Percentiles rank a stretch among this genome's conserved stretches.
These are phyloP conservation scores for Solenodon paradoxus DNA, from an alignment of 2,113 vertebrate species.

Conservation along the genomic window DNA sequence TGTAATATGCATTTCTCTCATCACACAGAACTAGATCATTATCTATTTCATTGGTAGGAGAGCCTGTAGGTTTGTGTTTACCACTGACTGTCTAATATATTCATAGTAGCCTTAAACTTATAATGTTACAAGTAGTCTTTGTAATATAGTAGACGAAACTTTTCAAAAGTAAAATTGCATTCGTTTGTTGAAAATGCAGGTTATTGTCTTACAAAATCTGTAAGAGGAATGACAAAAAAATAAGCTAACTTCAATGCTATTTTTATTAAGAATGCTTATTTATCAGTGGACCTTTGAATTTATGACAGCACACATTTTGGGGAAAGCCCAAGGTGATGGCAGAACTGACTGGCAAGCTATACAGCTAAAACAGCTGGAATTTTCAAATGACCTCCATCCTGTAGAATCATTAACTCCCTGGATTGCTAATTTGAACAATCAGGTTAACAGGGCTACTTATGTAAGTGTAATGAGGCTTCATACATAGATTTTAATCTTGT, in stretches of 20 bases:
- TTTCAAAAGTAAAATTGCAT: not conserved
- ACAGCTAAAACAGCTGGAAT: not conserved
- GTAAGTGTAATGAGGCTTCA: not conserved
- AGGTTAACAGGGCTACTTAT: not conserved
- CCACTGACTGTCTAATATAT: not conserved
- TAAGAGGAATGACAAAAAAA: not conserved
- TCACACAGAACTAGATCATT: not conserved
- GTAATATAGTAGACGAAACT: not conserved
- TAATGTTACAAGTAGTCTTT: not conserved
- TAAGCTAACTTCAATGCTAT: not conserved
- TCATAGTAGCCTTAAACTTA: not conserved
- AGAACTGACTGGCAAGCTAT: not conserved
- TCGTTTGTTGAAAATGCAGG: not conserved
- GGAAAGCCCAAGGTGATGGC: not conserved
- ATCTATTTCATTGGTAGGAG: not conserved
- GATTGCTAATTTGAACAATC: not conserved
- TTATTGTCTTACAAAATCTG: not conserved
- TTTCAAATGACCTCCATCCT: not conserved
- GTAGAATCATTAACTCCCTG: not conserved
- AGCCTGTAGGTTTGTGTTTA: not conserved
- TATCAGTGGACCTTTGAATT: not conserved
- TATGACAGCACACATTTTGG: not conserved
- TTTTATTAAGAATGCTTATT: not conserved
- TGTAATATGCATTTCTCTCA: not conserved
- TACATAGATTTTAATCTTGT: not conserved